phyloP scores from a whole-genome alignment of 2,888 invertebrate genomes.

The Synergus itoensis region DNA sequence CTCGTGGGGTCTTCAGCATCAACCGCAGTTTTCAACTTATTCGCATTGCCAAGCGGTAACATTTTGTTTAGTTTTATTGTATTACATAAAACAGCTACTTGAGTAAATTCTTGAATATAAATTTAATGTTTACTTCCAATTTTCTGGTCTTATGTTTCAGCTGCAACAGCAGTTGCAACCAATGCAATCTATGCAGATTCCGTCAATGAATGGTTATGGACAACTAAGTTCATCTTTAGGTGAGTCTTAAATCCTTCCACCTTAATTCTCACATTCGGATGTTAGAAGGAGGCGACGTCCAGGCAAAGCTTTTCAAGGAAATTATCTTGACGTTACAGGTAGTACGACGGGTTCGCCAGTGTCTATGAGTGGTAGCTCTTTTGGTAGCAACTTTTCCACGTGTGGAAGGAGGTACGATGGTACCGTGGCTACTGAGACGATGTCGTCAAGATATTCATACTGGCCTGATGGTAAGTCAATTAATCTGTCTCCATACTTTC shows the following conservation, averaged over 20 bases:
- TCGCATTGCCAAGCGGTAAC: constrained; percentile 74
- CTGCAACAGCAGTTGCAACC: constrained; percentile 75
- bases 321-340: constrained; percentile 76
- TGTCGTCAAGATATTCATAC: constrained; percentile 69
- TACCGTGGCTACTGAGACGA: constrained; percentile 60
- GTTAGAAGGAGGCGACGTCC: constrained; percentile 58
- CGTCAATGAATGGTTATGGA: constrained; percentile 77
- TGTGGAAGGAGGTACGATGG: constrained; percentile 71
- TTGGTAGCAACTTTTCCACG: constrained; percentile 69
- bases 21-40: constrained; percentile 76
- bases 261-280: background rate
- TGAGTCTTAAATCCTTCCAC: constrained; percentile 66
- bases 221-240: constrained; percentile 76
- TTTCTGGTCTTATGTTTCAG: constrained; percentile 57
- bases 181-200: constrained; percentile 77
- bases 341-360: constrained; percentile 62
- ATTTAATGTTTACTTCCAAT: background rate
- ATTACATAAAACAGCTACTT: background rate
- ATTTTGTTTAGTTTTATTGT: constrained; percentile 4
- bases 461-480: constrained; percentile 71
- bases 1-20: constrained; percentile 73
- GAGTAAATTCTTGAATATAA: background rate
- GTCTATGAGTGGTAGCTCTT: constrained; percentile 67
- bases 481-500: background rate
- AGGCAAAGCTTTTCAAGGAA: constrained; percentile 74